Evolutionary conservation across 2,888 invertebrate species (phyloP).

Genomic region (Megamerina dolium): DNA sequence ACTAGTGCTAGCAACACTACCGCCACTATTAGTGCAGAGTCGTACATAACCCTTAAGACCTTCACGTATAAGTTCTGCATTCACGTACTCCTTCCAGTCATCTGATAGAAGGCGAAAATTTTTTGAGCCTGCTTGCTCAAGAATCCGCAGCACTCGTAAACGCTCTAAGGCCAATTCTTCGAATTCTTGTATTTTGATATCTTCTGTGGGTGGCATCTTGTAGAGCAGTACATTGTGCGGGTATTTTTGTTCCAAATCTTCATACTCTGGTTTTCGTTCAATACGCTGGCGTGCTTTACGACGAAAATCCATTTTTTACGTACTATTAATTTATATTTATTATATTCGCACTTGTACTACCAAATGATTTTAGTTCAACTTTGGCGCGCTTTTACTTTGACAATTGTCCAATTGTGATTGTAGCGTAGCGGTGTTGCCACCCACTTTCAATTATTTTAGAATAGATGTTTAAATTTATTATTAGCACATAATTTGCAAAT

Average conservation of each 20-base stretch:
- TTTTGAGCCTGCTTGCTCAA: slow-evolving; percentile 68
- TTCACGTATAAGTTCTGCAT: slow-evolving; percentile 61
- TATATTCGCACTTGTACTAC: background rate
- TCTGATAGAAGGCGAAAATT: slow-evolving; percentile 58
- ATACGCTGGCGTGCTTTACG: slow-evolving; percentile 28
- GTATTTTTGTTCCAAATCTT: slow-evolving; percentile 55
- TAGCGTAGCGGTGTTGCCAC: no score
- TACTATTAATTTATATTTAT: slow-evolving; percentile 4
- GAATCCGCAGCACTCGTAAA: slow-evolving; percentile 58
- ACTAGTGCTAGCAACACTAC: slow-evolving; percentile 10
- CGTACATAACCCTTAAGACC: slow-evolving; percentile 61
- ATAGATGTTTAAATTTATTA: no score
- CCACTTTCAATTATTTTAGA: no score
- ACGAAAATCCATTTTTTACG: slow-evolving; percentile 40
- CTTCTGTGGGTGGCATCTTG: slow-evolving; percentile 64
- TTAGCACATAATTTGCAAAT: no score
- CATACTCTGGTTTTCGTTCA: slow-evolving; percentile 35
- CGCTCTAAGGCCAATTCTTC: slow-evolving; percentile 82
- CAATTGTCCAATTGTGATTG: no score
- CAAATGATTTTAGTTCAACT: no score
- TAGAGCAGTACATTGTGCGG: slow-evolving; percentile 77
- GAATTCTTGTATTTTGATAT: slow-evolving; percentile 75
- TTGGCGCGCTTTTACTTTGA: no score
- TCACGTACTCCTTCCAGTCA: slow-evolving; percentile 62
- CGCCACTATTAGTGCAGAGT: slow-evolving; percentile 52